These are phyloP conservation scores for Phataginus tricuspis DNA, from an alignment of 2,797 vertebrate species.

Conservation along the genomic window DNA sequence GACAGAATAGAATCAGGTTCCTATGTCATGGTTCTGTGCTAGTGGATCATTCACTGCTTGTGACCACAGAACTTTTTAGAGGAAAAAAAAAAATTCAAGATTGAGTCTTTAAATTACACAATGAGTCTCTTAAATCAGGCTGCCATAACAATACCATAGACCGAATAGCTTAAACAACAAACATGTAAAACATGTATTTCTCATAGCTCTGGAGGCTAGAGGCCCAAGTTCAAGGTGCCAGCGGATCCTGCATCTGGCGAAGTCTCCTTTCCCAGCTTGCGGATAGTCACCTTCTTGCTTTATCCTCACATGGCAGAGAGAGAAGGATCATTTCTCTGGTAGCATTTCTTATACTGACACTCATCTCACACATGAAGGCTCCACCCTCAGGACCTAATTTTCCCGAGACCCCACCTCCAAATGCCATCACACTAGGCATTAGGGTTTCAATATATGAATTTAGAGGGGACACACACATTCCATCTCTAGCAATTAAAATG, in stretches of 20 bases:
- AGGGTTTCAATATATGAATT: neutral
- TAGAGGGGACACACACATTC: neutral
- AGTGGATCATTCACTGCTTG: neutral
- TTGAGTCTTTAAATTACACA: neutral
- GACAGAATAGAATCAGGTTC: neutral
- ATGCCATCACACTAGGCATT: neutral
- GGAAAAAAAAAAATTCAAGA: neutral
- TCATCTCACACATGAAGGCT: neutral
- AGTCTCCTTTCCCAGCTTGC: neutral
- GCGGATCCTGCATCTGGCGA: neutral
- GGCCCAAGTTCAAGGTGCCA: neutral
- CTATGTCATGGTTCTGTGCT: neutral
- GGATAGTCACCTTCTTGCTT: neutral
- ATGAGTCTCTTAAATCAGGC: neutral
- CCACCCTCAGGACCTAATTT: neutral
- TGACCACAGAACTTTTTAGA: neutral
- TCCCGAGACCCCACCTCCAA: neutral
- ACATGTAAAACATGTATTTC: constrained; percentile 13
- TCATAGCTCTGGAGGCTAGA: neutral
- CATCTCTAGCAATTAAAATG: neutral
- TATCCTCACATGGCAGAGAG: neutral
- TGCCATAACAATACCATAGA: neutral
- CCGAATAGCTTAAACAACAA: neutral
- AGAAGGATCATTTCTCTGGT: neutral
- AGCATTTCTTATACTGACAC: neutral